Conservation (phyloP, 1,140 invertebrate species). For the Brachystomella parvula region DNA sequence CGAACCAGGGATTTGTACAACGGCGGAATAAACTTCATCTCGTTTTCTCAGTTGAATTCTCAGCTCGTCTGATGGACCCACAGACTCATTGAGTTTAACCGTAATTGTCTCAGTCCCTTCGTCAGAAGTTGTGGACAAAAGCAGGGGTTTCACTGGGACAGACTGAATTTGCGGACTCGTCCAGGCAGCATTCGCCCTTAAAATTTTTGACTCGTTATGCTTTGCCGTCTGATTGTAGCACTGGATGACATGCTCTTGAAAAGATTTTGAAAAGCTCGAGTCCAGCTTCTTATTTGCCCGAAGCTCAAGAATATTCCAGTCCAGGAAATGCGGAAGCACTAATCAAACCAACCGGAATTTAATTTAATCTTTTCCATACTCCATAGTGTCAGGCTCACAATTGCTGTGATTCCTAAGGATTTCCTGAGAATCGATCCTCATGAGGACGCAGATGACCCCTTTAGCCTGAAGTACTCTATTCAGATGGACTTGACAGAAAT, state of each 20-base stretch:
- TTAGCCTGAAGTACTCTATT: neutral
- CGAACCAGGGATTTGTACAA: neutral
- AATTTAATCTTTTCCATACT: neutral
- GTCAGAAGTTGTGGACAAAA: neutral
- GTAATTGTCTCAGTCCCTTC: neutral
- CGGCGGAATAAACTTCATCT: neutral
- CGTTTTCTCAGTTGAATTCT: neutral
- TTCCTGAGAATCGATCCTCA: neutral
- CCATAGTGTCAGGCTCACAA: neutral
- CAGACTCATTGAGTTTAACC: neutral
- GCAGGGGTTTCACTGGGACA: neutral
- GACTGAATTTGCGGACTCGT: too few relatives aligned
- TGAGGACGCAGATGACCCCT: neutral
- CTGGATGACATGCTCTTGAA: slow-evolving; percentile 3
- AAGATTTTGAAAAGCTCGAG: neutral
- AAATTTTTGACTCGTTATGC: slow-evolving; percentile 1
- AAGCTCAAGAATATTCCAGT: neutral
- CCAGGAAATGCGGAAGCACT: neutral
- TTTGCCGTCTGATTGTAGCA: neutral
- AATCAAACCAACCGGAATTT: neutral
- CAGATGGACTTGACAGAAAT: neutral
- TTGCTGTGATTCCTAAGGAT: neutral
- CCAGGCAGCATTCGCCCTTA: too few relatives aligned
- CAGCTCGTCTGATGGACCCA: neutral
- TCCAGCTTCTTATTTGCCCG: neutral